Base-by-base conservation (phyloP, 1,140 invertebrate genomes). In the Schlechtendalia chinensis region DNA sequence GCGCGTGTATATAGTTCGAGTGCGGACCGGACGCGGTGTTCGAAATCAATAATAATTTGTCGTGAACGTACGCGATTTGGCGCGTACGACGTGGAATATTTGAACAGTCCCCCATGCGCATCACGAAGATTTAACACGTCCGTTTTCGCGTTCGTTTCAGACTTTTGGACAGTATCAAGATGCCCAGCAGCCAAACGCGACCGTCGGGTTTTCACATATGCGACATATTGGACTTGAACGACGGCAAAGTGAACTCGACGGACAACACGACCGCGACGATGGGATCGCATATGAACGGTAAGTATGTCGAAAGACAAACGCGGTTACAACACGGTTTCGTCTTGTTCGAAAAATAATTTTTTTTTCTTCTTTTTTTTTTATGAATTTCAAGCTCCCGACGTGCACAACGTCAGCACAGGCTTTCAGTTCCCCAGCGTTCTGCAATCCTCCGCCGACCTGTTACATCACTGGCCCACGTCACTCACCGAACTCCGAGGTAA, bases 141-240 rank as follows among this genome's bases (percentile, higher is more conserved):
- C 47, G 22, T 69, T 47, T 47, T 50, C n/a, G 2, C 39, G n/a
- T 27, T 3, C 84, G 82, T 86, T 87, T 16, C 86, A 91, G 90
- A 79, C 86, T 91, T 47, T 84, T 91, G 84, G 90, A 91, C 83
- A 90, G 88, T 83, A 91, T 91, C 88, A 91, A 91, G 86, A 88
- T 90, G 86, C 89, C 89, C 0, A 88, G 88, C 16, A 83, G 85
- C 32, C 84, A 91, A 65, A 84, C 86, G 17, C 84, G 91, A 56
- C 88, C 89, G 0, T 90, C 89, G 0, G 90, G 91, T 53, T 93
- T 93, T 83, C 91, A 92, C 84, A 93, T 93, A 83, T 91, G 90
- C 74, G 92, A 93, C 84, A 93, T 93, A 83, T 85, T 93, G 61
- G 91, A 92, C 32, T 84, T 92, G 81, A 89, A 90, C 81, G 89